Conservation (phyloP, 2,797 vertebrate genomes). For the Trachops cirrhosus region DNA sequence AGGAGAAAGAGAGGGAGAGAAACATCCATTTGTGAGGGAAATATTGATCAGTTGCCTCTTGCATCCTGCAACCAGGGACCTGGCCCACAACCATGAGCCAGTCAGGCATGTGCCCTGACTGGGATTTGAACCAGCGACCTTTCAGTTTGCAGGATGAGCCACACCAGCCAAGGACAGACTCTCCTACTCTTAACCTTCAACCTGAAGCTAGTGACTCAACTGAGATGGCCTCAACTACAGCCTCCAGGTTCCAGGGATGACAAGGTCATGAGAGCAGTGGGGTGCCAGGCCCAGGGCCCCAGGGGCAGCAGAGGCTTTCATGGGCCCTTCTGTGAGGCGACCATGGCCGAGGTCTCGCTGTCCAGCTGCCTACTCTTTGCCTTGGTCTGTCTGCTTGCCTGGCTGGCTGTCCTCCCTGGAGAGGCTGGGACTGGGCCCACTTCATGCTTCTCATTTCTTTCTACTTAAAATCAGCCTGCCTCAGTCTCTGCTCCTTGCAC, state of each 20-base stretch:
- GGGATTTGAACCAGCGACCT: too few relatives aligned
- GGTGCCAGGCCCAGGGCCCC: background rate
- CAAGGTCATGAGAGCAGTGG: background rate
- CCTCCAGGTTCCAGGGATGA: background rate
- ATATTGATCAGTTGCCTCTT: background rate
- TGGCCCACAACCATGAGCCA: too few relatives aligned
- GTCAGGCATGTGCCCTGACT: too few relatives aligned
- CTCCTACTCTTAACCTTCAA: background rate
- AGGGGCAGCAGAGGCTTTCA: background rate
- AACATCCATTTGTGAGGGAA: background rate
- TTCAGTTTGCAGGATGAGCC: background rate
- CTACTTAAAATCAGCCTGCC: background rate
- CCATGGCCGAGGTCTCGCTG: background rate
- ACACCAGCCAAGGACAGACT: background rate
- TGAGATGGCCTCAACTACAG: background rate
- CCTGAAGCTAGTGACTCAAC: background rate
- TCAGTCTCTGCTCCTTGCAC: background rate
- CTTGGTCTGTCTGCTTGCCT: background rate
- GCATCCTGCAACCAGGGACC: background rate
- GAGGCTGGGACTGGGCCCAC: background rate
- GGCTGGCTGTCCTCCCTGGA: background rate
- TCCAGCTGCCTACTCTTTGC: background rate
- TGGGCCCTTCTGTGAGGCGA: rapidly evolving
- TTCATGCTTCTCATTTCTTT: too few relatives aligned
- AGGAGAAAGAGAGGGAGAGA: background rate